Evolutionary conservation across 2,888 invertebrate species (phyloP).

Genomic region (Eilema caniola): DNA sequence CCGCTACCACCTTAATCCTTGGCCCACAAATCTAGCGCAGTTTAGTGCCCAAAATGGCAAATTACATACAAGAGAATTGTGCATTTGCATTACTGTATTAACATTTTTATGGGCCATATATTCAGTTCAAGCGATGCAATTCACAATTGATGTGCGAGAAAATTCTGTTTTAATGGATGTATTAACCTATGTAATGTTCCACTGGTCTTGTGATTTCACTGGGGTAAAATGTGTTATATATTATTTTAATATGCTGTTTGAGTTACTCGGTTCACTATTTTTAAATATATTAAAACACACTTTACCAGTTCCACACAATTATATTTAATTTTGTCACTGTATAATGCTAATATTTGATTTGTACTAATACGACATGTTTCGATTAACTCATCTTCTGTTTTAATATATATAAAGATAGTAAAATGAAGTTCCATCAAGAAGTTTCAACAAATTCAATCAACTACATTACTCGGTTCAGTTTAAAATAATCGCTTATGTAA

Average conservation of each 20-base stretch:
- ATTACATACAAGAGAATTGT: constrained; percentile 84
- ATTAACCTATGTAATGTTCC: constrained; percentile 60
- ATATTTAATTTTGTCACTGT: too few relatives aligned
- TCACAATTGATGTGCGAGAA: constrained; percentile 75
- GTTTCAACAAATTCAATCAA: too few relatives aligned
- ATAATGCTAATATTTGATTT: too few relatives aligned
- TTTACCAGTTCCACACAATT: too few relatives aligned
- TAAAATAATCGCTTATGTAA: too few relatives aligned
- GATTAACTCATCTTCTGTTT: too few relatives aligned
- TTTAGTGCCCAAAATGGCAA: constrained; percentile 82
- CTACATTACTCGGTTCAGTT: too few relatives aligned
- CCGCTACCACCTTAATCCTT: constrained; percentile 33
- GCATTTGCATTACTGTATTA: constrained; percentile 84
- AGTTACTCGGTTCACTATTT: not conserved
- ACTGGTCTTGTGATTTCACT: constrained; percentile 53
- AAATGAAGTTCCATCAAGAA: too few relatives aligned
- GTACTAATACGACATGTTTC: too few relatives aligned
- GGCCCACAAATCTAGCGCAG: constrained; percentile 57
- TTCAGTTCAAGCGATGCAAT: constrained; percentile 70
- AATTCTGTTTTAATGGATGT: constrained; percentile 75
- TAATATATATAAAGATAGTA: too few relatives aligned
- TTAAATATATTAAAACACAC: too few relatives aligned
- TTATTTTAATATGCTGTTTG: not conserved
- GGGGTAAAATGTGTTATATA: not conserved
- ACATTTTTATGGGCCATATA: constrained; percentile 85